Conservation (phyloP, 2,888 invertebrate genomes). For the Drosophila robusta region DNA sequence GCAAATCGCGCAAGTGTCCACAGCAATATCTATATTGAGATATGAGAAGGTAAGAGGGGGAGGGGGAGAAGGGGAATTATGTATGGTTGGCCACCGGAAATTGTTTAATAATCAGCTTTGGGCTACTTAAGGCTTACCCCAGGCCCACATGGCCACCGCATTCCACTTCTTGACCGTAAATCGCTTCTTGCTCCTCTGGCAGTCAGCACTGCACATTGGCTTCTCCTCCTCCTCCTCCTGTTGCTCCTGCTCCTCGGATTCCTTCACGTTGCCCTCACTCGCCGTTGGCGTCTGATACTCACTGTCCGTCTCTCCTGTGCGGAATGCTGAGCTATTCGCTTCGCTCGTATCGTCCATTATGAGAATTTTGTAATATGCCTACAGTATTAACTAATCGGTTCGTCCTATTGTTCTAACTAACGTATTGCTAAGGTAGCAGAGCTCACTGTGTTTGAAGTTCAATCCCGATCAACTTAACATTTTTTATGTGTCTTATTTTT, state of each 20-base stretch:
- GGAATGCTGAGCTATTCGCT: constrained; percentile 20
- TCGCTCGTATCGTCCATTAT: constrained; percentile 38
- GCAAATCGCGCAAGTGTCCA: constrained; percentile 55
- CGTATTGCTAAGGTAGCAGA: neutral
- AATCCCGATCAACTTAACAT: neutral
- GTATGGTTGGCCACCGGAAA: constrained; percentile 48
- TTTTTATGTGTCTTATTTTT: too few species aligned
- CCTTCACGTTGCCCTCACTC: neutral
- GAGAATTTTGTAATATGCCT: constrained; percentile 26
- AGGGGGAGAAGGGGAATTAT: neutral
- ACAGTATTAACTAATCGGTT: constrained; percentile 10
- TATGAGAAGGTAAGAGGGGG: neutral
- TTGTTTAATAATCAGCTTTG: constrained; percentile 63
- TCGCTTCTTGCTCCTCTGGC: constrained; percentile 87
- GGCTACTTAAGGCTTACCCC: constrained; percentile 86
- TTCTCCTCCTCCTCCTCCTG: constrained; percentile 39
- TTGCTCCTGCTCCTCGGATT: neutral
- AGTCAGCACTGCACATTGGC: constrained; percentile 46
- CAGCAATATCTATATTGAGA: constrained; percentile 87
- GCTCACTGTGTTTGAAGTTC: constrained; percentile 7
- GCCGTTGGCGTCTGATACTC: constrained; percentile 13
- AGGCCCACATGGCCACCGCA: constrained; percentile 99
- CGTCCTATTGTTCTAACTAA: neutral
- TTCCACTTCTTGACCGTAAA: constrained; percentile 99
- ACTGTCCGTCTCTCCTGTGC: constrained; percentile 18